phyloP scores from a whole-genome alignment of 2,113 vertebrate genomes.

The Tachysurus vachellii region DNA sequence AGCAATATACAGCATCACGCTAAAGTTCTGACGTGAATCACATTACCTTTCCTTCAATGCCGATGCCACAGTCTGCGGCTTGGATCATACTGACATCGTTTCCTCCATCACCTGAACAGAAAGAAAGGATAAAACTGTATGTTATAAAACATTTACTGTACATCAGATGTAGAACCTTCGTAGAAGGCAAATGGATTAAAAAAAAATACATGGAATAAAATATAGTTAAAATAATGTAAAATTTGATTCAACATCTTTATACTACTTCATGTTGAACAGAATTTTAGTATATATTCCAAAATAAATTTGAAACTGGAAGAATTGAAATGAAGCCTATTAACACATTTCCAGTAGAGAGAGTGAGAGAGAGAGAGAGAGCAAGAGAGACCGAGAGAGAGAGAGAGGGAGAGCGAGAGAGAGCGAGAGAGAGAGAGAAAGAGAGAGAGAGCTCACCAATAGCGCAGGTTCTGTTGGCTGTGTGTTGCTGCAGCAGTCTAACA shows the following conservation, averaged over 20 bases:
- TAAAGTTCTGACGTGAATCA: not conserved
- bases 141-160: not conserved
- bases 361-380: not conserved
- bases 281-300: not conserved
- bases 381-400: not conserved
- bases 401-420: not conserved
- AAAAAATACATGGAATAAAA: not conserved
- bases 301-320: not conserved
- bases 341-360: not conserved
- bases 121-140: conserved; percentile 6
- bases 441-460: conserved; percentile 80
- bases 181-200: not conserved
- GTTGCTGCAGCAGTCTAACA: conserved; percentile 87
- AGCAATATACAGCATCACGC: not conserved
- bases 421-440: not conserved
- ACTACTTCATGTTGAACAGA: not conserved
- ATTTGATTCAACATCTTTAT: not conserved
- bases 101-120: conserved; percentile 87
- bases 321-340: not conserved
- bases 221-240: not conserved
- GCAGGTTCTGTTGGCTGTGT: conserved; percentile 87
- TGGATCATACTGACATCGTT: conserved; percentile 99
- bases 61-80: conserved; percentile 95
- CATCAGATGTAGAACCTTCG: not conserved
- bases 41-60: conserved; percentile 98